Base-by-base conservation (phyloP, 2,888 invertebrate species). In the Xanthia togata region DNA sequence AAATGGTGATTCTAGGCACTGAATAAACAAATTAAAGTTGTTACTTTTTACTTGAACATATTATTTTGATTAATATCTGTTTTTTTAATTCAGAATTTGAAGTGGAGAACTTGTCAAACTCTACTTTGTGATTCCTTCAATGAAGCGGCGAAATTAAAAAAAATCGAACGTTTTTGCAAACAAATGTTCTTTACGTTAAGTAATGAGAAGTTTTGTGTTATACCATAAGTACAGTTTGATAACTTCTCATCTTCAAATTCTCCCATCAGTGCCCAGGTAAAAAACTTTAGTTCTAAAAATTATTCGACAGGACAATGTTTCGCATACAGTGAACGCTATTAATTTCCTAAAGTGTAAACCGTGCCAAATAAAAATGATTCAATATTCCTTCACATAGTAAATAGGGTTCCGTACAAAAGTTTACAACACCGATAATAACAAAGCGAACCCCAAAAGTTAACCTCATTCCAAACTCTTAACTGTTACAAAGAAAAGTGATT, bases 401-500 rank as follows among this genome's bases (percentile, higher is more conserved):
- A 69, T 76, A 35, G n/a, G 44, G 23, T 74, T 53, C n/a, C 31
- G 9, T 17, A 69, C 31, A 50, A 38, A 69, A 70, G 26, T 70
- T 74, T 76, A 35, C 41, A 60, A 57, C 23, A 38, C 11, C 44
- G 35, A 70, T 41, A 62, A 38, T 73, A 72, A 73, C 55, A 73
- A 62, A 70, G 55, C 63, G 47, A 53, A 41, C 47, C 70, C 74
- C 2, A 65, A 79, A 78, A 71, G 55, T 79, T 74, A 74, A 82
- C 70, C 84, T 69, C 67, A 60, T 74, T 60, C 55, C 59, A 35
- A 83, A 84, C 76, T 76, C 69, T 63, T 83, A 83, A 79, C 76
- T 71, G 69, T 70, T 76, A 44, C 73, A 76, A 84, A 83, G 78
- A 76, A 85, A 82, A 78, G 78, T 82, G 78, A 84, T 84, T 85